These are phyloP conservation scores for Lepidostoma basale DNA, from an alignment of 1,140 invertebrate genomes.

Conservation along the genomic window DNA sequence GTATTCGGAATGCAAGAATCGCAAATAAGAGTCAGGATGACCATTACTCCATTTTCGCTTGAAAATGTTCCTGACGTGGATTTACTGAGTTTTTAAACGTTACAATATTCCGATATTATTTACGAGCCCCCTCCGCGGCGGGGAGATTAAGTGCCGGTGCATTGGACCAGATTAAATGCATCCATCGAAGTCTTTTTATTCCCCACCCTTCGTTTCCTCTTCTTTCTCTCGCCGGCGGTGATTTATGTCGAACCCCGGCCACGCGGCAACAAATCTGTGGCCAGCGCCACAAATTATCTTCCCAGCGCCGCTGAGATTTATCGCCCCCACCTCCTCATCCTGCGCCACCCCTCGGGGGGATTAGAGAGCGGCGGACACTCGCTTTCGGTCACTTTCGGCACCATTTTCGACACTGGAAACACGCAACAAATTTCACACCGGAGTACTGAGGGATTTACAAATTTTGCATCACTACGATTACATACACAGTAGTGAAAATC, in stretches of 20 bases:
- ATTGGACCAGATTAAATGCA: slow-evolving; percentile 24
- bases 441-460: too few relatives aligned
- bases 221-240: slow-evolving; percentile 4
- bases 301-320: slow-evolving; percentile 34
- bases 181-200: slow-evolving; percentile 9
- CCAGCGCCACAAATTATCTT: slow-evolving; percentile 43
- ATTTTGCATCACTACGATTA: too few relatives aligned
- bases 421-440: too few relatives aligned
- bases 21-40: background rate
- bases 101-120: background rate
- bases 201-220: background rate
- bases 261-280: slow-evolving; percentile 43
- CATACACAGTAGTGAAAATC: too few relatives aligned
- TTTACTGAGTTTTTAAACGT: background rate
- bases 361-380: too few relatives aligned
- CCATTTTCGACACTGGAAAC: too few relatives aligned
- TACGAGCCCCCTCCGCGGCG: background rate
- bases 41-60: too few relatives aligned
- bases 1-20: too few relatives aligned
- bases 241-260: slow-evolving; percentile 43
- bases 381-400: too few relatives aligned
- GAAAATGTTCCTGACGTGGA: slow-evolving; percentile 2
- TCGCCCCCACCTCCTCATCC: slow-evolving; percentile 11
- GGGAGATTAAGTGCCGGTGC: slow-evolving; percentile 17
- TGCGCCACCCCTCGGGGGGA: background rate